A percentile compares a stretch with the other conserved stretches of the same genome.
phyloP scores from a whole-genome alignment of 1,140 invertebrate species.

The Holcopasites calliopsidis region DNA sequence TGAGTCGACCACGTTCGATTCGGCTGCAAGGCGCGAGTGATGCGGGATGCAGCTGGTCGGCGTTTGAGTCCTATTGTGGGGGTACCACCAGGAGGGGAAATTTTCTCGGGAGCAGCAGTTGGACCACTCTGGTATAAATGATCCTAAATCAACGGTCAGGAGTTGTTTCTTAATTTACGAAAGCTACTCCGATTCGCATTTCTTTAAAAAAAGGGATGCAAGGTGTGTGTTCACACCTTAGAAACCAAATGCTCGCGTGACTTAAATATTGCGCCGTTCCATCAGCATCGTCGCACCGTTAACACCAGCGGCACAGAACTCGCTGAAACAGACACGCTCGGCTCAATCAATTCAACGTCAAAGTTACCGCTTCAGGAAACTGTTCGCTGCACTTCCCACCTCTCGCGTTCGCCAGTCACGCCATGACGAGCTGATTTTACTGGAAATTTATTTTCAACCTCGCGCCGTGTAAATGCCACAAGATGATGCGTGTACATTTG shows the following conservation, averaged over 20 bases:
- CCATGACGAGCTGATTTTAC: constrained; percentile 70
- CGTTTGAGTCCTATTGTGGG: no score
- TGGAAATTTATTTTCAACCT: constrained; percentile 72
- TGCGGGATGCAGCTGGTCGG: no score
- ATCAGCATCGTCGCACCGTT: constrained; percentile 45
- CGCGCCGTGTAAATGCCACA: constrained; percentile 41
- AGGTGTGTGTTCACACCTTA: no score
- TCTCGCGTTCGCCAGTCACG: constrained; percentile 63
- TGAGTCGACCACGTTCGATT: no score
- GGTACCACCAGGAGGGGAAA: no score
- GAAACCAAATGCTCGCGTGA: constrained; percentile 60
- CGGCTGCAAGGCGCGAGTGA: no score
- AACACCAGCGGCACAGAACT: constrained; percentile 14
- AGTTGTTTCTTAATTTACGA: no score
- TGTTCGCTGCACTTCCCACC: constrained; percentile 49
- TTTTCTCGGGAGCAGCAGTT: no score
- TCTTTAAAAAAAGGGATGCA: no score
- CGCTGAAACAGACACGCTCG: constrained; percentile 56
- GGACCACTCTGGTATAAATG: no score
- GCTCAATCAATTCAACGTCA: constrained; percentile 74
- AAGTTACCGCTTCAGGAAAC: constrained; percentile 65
- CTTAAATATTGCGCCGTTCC: constrained; percentile 33
- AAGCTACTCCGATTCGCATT: no score
- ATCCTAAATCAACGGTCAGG: no score
- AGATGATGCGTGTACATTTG: constrained; percentile 18